Evolutionary conservation across 2,113 vertebrate species (phyloP).

Genomic region (Hippocampus abdominalis): DNA sequence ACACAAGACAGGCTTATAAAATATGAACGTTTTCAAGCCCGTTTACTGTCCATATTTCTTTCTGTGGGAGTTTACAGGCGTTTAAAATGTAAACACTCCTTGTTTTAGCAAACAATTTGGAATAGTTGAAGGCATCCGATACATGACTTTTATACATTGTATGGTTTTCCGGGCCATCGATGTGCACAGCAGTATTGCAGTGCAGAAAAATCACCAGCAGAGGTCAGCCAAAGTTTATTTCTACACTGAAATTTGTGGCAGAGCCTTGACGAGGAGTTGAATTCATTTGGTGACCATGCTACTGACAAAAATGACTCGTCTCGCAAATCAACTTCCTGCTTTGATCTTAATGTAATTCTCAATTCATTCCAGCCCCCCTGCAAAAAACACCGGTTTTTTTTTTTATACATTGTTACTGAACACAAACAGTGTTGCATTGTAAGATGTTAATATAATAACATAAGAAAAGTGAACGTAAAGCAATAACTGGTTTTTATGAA

Average conservation of each 20-base stretch:
- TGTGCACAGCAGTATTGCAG: conserved; percentile 3
- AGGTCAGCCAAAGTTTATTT: conserved; percentile 28
- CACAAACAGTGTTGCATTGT: not conserved
- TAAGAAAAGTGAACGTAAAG: not conserved
- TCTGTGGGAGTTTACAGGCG: not conserved
- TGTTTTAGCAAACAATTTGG: not conserved
- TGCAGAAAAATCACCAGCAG: conserved; percentile 48
- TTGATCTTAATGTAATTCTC: not conserved
- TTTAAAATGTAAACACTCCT: not conserved
- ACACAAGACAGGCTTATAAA: not conserved
- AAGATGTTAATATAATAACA: not conserved
- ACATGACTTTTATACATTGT: not conserved
- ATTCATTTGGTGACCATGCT: not conserved
- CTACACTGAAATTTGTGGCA: not conserved
- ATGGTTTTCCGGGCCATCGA: not conserved
- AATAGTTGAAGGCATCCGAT: not conserved
- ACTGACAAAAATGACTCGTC: not conserved
- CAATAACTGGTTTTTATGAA: not conserved
- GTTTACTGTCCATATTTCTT: not conserved
- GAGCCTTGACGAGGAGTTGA: not conserved
- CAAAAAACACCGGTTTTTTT: not conserved
- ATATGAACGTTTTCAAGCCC: not conserved
- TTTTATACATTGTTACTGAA: not conserved
- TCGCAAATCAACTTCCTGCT: not conserved
- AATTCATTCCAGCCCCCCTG: not conserved